Evolutionary conservation across 1,140 invertebrate species (phyloP).

Genomic region (Coboldia fuscipes): DNA sequence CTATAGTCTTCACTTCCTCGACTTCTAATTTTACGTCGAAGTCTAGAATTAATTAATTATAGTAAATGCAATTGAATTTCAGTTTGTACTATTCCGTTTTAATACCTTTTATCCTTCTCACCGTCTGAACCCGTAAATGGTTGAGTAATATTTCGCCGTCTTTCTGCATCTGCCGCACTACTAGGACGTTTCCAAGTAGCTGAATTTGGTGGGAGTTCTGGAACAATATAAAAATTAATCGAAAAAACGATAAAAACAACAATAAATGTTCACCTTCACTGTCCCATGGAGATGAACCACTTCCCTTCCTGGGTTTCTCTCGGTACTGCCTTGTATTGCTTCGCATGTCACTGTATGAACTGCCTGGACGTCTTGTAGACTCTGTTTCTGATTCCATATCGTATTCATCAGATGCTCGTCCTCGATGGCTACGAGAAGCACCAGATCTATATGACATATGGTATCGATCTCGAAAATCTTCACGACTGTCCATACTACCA

Average conservation of each 20-base stretch:
- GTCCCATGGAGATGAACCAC: constrained; percentile 29
- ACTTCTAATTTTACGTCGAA: constrained; percentile 14
- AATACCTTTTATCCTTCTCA: constrained; percentile 18
- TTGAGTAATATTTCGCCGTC: constrained; percentile 16
- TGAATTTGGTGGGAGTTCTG: constrained; percentile 13
- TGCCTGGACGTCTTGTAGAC: too few species aligned
- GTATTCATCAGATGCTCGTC: too few species aligned
- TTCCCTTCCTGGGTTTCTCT: constrained; percentile 18
- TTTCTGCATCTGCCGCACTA: constrained; percentile 31
- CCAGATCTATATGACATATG: too few species aligned
- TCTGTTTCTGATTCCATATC: constrained; percentile 20
- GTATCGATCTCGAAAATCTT: constrained; percentile 16
- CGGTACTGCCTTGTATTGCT: constrained; percentile 15
- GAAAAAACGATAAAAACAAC: not conserved
- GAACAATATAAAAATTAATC: not conserved
- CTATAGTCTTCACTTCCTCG: constrained; percentile 8
- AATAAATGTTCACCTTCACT: constrained; percentile 19
- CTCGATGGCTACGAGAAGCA: too few species aligned
- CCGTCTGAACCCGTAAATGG: constrained; percentile 20
- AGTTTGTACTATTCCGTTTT: not conserved
- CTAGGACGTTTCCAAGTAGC: constrained; percentile 37
- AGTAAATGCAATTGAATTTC: not conserved
- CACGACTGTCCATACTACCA: constrained; percentile 17
- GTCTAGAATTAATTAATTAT: constrained; percentile 2
- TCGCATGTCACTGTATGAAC: too few species aligned